A percentile compares a stretch with the other conserved stretches of the same genome.
Evolutionary conservation across 2,113 vertebrate genomes (phyloP).

Genomic region (Paracanthobrama guichenoti): DNA sequence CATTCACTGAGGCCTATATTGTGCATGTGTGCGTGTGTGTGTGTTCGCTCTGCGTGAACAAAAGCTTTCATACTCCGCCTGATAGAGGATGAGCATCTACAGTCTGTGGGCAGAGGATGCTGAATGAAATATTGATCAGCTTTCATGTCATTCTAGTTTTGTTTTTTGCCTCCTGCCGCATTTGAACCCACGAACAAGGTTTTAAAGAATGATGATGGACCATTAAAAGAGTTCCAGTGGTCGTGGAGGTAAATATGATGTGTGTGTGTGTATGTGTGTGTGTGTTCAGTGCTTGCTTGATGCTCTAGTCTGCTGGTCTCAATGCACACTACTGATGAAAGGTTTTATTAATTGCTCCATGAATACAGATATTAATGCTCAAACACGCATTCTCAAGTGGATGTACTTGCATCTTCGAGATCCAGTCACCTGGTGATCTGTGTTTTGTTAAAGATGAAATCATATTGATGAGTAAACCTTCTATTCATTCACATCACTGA

Average conservation of each 20-base stretch:
- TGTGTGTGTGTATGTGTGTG: too few relatives aligned
- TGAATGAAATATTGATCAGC: conserved; percentile 59
- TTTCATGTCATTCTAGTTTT: conserved; percentile 50
- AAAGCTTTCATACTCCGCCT: conserved; percentile 48
- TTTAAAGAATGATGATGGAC: conserved; percentile 58
- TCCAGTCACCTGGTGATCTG: background rate
- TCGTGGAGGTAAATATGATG: background rate
- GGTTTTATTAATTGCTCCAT: background rate
- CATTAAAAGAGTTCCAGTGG: conserved; percentile 56
- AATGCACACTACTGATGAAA: background rate
- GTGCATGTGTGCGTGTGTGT: conserved; percentile 37
- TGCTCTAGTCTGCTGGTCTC: background rate
- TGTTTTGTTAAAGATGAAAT: background rate
- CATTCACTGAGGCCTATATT: conserved; percentile 60
- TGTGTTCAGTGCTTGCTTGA: background rate
- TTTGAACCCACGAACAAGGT: conserved; percentile 54
- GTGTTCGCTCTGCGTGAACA: conserved; percentile 54
- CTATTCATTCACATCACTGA: background rate
- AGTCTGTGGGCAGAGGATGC: conserved; percentile 6
- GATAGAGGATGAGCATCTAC: conserved; percentile 46
- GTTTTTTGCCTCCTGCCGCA: conserved; percentile 43
- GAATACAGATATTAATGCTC: conserved; percentile 4
- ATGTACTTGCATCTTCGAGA: background rate
- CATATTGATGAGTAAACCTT: background rate
- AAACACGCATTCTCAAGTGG: background rate